phyloP scores from a whole-genome alignment of 2,888 invertebrate genomes.

The Ornithoptera alexandrae region DNA sequence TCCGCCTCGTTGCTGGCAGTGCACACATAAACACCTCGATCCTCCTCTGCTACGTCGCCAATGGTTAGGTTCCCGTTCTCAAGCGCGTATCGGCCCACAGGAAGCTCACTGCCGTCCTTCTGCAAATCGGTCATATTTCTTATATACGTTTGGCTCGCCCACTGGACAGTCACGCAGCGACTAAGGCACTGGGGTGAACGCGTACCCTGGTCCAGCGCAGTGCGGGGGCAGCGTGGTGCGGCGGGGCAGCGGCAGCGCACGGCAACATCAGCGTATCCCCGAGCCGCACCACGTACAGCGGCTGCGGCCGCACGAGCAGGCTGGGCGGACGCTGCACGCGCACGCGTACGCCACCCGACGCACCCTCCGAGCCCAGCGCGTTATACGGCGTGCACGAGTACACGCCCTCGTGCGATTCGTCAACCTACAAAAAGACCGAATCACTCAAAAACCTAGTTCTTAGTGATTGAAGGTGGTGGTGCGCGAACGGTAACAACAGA shows the following conservation, averaged over 20 bases:
- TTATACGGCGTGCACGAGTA: constrained; percentile 97
- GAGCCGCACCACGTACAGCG: constrained; percentile 90
- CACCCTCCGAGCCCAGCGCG: constrained; percentile 90
- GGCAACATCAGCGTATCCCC: constrained; percentile 90
- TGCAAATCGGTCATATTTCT: constrained; percentile 48
- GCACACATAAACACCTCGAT: constrained; percentile 92
- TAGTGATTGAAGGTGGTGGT: too few relatives aligned
- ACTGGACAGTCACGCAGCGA: background rate
- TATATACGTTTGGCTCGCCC: background rate
- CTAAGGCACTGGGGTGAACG: background rate
- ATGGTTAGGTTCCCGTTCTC: constrained; percentile 91
- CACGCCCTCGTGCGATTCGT: constrained; percentile 90
- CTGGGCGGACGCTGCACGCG: constrained; percentile 92
- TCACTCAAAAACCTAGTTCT: background rate
- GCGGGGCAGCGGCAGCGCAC: constrained; percentile 87
- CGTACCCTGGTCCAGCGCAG: constrained; percentile 50
- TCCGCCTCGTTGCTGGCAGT: constrained; percentile 93
- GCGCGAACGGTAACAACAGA: too few relatives aligned
- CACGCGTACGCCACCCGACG: constrained; percentile 91
- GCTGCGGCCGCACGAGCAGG: constrained; percentile 89
- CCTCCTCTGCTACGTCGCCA: constrained; percentile 87
- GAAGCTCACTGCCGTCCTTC: constrained; percentile 87
- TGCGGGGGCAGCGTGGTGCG: constrained; percentile 39
- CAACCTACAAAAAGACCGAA: constrained; percentile 73
- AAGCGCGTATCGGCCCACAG: constrained; percentile 83